A percentile compares a stretch with the other conserved stretches of the same genome.
These are phyloP conservation scores for Lordiphosa mommai DNA, from an alignment of 1,140 invertebrate genomes.

Conservation along the genomic window DNA sequence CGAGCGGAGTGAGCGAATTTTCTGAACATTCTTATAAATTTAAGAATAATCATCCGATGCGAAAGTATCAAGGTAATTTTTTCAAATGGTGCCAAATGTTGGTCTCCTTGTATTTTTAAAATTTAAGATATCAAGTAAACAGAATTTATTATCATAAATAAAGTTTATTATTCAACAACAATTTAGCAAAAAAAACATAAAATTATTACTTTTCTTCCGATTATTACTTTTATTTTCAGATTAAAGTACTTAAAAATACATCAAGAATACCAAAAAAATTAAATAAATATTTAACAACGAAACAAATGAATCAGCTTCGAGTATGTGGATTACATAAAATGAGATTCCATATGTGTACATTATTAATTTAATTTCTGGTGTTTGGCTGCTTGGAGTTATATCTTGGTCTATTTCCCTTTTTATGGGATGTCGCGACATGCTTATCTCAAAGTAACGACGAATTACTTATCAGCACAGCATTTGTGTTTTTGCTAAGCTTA, in stretches of 20 bases:
- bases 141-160: too few relatives aligned
- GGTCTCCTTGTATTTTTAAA: too few relatives aligned
- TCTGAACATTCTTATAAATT: too few relatives aligned
- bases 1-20: too few relatives aligned
- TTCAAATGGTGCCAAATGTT: too few relatives aligned
- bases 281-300: neutral
- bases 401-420: constrained; percentile 1
- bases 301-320: neutral
- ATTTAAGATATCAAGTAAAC: too few relatives aligned
- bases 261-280: neutral
- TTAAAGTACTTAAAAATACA: neutral
- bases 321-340: neutral
- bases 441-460: neutral
- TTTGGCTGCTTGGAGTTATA: constrained; percentile 1
- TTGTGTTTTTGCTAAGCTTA: neutral
- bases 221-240: neutral
- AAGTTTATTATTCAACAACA: too few relatives aligned
- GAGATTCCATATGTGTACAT: neutral
- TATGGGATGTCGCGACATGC: neutral
- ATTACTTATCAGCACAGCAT: neutral
- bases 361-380: neutral
- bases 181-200: too few relatives aligned
- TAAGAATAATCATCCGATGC: too few relatives aligned
- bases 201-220: too few relatives aligned
- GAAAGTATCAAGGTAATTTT: too few relatives aligned